A percentile compares a stretch with the other conserved stretches of the same genome.
Conservation (phyloP, 2,113 vertebrate genomes). For the Oenanthe oenanthe region DNA sequence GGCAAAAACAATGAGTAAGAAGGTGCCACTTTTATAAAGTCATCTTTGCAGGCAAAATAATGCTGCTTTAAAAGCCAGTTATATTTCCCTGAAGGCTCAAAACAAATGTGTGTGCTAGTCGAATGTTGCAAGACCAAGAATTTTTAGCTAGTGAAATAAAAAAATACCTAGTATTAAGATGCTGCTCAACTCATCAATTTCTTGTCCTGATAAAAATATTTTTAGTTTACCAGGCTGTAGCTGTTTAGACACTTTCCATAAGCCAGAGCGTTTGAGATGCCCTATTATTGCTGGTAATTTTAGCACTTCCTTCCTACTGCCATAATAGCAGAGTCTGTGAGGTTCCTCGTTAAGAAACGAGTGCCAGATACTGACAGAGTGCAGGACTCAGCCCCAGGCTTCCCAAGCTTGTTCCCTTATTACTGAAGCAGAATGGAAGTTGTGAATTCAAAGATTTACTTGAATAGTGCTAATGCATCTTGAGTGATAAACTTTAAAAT, state of each 20-base stretch:
- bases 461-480: not conserved
- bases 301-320: conserved; percentile 76
- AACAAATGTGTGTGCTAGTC: not conserved
- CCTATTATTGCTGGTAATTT: conserved; percentile 66
- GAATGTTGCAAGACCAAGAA: not conserved
- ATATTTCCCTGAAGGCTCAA: not conserved
- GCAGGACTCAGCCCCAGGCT: conserved; percentile 52
- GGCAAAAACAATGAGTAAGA: not conserved
- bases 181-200: not conserved
- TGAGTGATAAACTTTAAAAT: conserved; percentile 3
- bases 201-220: conserved; percentile 35
- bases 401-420: conserved; percentile 35
- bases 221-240: conserved; percentile 20
- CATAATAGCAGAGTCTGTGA: conserved; percentile 41
- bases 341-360: conserved; percentile 63
- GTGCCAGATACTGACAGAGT: conserved; percentile 64
- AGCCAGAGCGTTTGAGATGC: conserved; percentile 45
- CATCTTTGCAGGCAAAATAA: conserved; percentile 1
- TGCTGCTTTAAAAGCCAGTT: not conserved
- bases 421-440: conserved; percentile 25
- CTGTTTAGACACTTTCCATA: conserved; percentile 53
- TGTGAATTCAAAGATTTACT: conserved; percentile 40
- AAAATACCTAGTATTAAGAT: not conserved
- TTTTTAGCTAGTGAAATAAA: not conserved
- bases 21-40: conserved; percentile 4